Conservation (phyloP, 2,888 invertebrate genomes). For the Prenolepis imparis region DNA sequence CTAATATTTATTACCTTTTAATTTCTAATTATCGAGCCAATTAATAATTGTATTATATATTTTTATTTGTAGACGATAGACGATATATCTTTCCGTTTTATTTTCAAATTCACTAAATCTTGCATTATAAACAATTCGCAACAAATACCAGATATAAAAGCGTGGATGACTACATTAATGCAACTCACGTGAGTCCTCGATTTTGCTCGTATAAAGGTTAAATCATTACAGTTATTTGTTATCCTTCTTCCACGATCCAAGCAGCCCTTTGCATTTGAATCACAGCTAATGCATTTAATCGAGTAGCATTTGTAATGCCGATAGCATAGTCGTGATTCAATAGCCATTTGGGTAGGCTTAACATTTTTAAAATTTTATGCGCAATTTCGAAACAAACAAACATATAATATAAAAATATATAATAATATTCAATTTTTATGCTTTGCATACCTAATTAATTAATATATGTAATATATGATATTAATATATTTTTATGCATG, state of each 20-base stretch:
- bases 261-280: conserved; percentile 40
- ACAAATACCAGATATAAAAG: conserved; percentile 27
- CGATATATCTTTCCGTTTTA: not conserved
- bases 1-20: no score
- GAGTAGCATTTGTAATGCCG: conserved; percentile 12
- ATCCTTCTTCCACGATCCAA: conserved; percentile 14
- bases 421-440: no score
- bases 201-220: conserved; percentile 1
- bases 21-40: no score
- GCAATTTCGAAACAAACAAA: not conserved
- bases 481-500: no score
- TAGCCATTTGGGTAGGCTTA: not conserved
- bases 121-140: conserved; percentile 31
- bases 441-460: no score
- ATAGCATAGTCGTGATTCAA: not conserved
- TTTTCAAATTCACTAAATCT: conserved; percentile 1
- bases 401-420: no score
- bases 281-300: conserved; percentile 39
- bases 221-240: not conserved
- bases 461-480: no score
- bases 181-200: not conserved
- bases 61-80: conserved; percentile 13
- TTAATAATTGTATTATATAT: no score
- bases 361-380: conserved; percentile 2
- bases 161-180: conserved; percentile 21